These are phyloP conservation scores for Drosophila ficusphila DNA, from an alignment of 1,140 invertebrate genomes.

Conservation along the genomic window DNA sequence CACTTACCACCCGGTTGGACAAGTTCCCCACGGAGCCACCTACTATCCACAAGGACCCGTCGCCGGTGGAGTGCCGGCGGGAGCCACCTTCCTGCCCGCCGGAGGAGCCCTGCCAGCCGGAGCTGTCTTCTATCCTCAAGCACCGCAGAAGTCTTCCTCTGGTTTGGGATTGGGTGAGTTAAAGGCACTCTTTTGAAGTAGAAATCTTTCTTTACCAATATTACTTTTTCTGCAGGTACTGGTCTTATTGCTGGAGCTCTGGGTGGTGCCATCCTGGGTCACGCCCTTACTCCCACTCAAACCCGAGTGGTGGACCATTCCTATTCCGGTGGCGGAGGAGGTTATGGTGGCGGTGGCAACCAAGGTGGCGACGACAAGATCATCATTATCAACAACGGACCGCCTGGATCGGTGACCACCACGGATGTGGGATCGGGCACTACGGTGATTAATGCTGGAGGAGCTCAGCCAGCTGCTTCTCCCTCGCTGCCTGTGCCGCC, in stretches of 20 bases:
- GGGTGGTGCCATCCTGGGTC: constrained; percentile 74
- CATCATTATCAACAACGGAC: constrained; percentile 81
- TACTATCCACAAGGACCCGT: constrained; percentile 69
- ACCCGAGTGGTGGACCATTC: constrained; percentile 67
- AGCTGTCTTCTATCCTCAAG: constrained; percentile 72
- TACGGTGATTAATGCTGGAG: constrained; percentile 69
- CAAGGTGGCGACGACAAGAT: constrained; percentile 68
- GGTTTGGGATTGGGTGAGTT: constrained; percentile 73
- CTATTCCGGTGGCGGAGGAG: constrained; percentile 41
- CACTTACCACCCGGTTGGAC: constrained; percentile 51
- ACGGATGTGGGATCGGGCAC: constrained; percentile 61
- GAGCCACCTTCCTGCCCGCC: constrained; percentile 66
- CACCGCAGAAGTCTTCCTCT: constrained; percentile 63
- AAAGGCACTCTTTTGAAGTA: neutral
- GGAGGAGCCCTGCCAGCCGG: constrained; percentile 68
- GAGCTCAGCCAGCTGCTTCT: constrained; percentile 50
- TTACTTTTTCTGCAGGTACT: constrained; percentile 48
- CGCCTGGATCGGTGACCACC: constrained; percentile 77
- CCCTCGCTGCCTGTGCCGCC: constrained; percentile 67
- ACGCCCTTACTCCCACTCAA: constrained; percentile 69
- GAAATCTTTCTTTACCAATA: neutral
- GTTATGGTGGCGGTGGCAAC: constrained; percentile 25
- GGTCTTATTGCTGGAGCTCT: constrained; percentile 75
- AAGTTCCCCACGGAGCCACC: constrained; percentile 59
- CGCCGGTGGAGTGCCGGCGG: constrained; percentile 52